Evolutionary conservation across 2,113 vertebrate genomes (phyloP), one percentile per base, ranked within the genome.

Genomic region (Barnardius zonarius): DNA sequence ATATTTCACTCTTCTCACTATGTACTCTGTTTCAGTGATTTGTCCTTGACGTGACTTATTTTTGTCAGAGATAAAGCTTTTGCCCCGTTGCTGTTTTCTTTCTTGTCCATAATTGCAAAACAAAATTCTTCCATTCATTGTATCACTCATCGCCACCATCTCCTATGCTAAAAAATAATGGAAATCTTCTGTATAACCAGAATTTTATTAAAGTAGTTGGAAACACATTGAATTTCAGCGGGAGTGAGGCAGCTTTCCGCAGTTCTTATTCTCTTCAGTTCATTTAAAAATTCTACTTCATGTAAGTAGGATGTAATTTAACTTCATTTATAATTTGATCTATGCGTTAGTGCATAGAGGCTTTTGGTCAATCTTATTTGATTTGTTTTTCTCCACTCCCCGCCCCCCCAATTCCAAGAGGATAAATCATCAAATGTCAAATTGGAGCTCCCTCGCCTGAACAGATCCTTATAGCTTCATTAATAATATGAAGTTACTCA

Each of bases 401-500:
- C 6, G 31, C 18, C 10, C 25, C 4, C 28, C 22, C 7, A 35
- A 39, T 66, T 57, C 37, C 19, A 66, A 86, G n/a, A 10, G 77
- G 24, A 35, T 39, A 62, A 85, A 2, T 0, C 3, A 44, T 68
- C 7, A 5, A 84, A 66, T 49, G 17, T 39, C 27, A 17, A 7
- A 41, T 76, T 80, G 18, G 30, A 88, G 14, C 24, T 69, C 6
- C 27, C 44, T 76, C 9, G 16, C 11, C 93, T 55, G 25, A 68
- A 8, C 14, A 55, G 25, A 68, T 46, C 28, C 37, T 83, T 86
- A 27, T 16, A 61, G 31, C n/a, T 63, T 28, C 44, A 24, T 55
- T 62, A 86, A 17, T 0, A 0, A 8, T 43, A 11, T 2, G 9
- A 61, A 69, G 10, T 37, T 19, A 5, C 0, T 1, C 9, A 31